Conservation (phyloP, 2,113 vertebrate genomes). For the Bubo scandiacus region DNA sequence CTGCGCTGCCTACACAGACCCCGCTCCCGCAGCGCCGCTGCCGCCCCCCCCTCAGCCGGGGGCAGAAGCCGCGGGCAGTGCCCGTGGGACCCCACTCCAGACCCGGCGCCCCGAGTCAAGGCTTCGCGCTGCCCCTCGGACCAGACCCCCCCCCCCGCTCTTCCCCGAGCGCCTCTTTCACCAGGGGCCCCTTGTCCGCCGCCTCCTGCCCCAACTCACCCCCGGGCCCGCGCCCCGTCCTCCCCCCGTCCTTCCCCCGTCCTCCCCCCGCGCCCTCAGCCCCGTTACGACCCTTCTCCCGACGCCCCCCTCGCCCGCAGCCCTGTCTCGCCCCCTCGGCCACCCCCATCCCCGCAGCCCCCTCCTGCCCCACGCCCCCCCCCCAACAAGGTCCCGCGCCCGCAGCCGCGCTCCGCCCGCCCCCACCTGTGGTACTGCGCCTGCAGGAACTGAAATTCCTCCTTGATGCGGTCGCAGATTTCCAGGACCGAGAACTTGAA, state of each 20-base stretch:
- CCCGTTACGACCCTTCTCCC: neutral
- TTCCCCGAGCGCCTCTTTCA: neutral
- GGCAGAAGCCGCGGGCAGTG: too few relatives aligned
- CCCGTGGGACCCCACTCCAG: neutral
- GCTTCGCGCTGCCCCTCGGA: neutral
- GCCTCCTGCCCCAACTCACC: neutral
- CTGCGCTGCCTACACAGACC: neutral
- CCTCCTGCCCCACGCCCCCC: neutral
- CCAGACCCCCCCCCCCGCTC: too few relatives aligned
- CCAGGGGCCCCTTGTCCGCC: neutral
- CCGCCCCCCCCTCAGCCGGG: neutral
- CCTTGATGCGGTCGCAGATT: constrained; percentile 90
- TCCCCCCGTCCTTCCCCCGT: too few relatives aligned
- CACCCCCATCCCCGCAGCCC: neutral
- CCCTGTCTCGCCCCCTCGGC: neutral
- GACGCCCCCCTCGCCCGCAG: neutral
- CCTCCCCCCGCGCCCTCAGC: neutral
- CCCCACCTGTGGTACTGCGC: constrained; percentile 90
- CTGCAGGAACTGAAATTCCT: constrained; percentile 93
- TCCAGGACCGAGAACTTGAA: constrained; percentile 92
- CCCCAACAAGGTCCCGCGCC: too few relatives aligned
- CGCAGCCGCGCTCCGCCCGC: neutral
- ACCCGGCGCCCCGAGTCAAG: rapidly evolving
- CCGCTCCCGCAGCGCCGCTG: rapidly evolving
- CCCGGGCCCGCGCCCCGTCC: neutral